Percentiles rank a stretch among this genome's conserved stretches.
Conservation (phyloP, 2,888 invertebrate species). For the Trichopoda pennipes region DNA sequence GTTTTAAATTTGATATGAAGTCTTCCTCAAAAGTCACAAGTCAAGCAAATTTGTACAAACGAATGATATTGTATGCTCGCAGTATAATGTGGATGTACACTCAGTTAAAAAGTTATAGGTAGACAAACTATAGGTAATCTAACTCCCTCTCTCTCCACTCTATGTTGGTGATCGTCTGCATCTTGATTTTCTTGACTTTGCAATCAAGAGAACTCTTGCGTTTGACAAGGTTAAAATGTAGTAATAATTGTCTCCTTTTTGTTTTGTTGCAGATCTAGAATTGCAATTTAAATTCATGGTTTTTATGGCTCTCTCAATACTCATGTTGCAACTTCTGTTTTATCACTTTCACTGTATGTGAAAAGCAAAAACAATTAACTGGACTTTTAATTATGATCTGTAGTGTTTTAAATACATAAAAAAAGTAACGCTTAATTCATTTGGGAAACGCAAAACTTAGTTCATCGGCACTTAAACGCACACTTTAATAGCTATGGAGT, state of each 20-base stretch:
- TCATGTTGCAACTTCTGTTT: too few species aligned
- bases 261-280: too few species aligned
- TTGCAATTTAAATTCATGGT: too few species aligned
- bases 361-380: not conserved
- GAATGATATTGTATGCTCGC: not conserved
- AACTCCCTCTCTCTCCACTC: too few species aligned
- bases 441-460: conserved; percentile 57
- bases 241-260: too few species aligned
- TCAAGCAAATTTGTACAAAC: conserved; percentile 61
- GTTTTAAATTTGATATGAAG: conserved; percentile 45
- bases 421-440: conserved; percentile 53
- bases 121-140: too few species aligned
- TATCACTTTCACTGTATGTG: too few species aligned
- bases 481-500: conserved; percentile 52
- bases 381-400: conserved; percentile 1
- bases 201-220: too few species aligned
- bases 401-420: conserved; percentile 21
- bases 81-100: conserved; percentile 13
- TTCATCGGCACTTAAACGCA: conserved; percentile 63
- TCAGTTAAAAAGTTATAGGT: not conserved
- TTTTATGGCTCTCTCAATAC: too few species aligned
- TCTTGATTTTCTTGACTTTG: too few species aligned
- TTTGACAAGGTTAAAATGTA: too few species aligned
- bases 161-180: too few species aligned
- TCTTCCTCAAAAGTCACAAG: conserved; percentile 58